These are phyloP conservation scores for Semnornis frantzii DNA, from an alignment of 2,113 vertebrate species.

Conservation along the genomic window DNA sequence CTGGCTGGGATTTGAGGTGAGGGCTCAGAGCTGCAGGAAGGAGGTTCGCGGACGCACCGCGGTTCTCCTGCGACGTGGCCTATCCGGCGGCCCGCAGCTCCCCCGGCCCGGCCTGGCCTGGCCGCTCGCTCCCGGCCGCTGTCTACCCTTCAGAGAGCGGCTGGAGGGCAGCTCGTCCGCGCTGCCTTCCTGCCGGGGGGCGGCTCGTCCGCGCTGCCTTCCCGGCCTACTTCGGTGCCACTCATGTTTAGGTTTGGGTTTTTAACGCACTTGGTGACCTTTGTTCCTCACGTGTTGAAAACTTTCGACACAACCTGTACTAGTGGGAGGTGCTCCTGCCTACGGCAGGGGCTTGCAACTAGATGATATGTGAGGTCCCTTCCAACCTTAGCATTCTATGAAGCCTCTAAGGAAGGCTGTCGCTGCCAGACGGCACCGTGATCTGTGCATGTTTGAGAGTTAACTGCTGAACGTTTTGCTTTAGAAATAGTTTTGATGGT, in stretches of 20 bases:
- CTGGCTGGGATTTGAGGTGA: constrained; percentile 61
- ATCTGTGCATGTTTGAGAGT: rapidly evolving
- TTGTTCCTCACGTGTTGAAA: no score
- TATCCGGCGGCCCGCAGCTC: not conserved
- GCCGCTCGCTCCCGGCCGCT: not conserved
- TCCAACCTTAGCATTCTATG: no score
- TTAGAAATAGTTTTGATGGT: rapidly evolving
- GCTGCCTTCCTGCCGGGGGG: not conserved
- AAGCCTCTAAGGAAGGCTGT: rapidly evolving
- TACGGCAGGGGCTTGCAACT: no score
- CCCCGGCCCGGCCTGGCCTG: not conserved
- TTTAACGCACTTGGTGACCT: rapidly evolving
- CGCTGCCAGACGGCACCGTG: rapidly evolving
- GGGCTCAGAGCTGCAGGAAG: not conserved
- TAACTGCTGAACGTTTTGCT: rapidly evolving
- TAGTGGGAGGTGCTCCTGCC: no score
- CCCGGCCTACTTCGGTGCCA: no score
- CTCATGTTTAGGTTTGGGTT: rapidly evolving
- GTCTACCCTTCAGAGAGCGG: not conserved
- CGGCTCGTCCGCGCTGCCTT: not conserved
- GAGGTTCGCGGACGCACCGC: not conserved
- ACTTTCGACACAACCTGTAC: not conserved
- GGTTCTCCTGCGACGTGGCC: no score
- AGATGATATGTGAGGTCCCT: no score
- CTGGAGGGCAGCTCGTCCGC: not conserved